These are phyloP conservation scores for Tetramorium alpestre DNA, from an alignment of 1,140 invertebrate species.

Conservation along the genomic window DNA sequence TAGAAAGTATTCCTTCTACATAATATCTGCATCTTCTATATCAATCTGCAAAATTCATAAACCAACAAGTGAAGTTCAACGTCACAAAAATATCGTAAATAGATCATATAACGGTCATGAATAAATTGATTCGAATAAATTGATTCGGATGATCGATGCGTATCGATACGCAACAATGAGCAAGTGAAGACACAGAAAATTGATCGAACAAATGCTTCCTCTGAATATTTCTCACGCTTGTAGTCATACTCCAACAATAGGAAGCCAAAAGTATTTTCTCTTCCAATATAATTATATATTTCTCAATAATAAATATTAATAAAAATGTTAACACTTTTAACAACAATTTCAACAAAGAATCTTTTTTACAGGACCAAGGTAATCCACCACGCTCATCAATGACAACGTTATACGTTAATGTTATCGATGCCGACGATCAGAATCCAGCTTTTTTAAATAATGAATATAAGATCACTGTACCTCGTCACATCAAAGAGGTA, in stretches of 20 bases:
- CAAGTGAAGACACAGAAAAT: slow-evolving; percentile 11
- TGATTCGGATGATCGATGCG: slow-evolving; percentile 32
- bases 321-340: neutral
- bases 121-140: slow-evolving; percentile 33
- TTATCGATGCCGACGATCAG: slow-evolving; percentile 97
- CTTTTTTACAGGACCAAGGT: slow-evolving; percentile 90
- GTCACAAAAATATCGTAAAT: slow-evolving; percentile 8
- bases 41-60: neutral
- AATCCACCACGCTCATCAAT: slow-evolving; percentile 91
- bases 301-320: neutral
- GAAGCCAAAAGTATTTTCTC: neutral
- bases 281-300: neutral
- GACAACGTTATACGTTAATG: slow-evolving; percentile 91
- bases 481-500: slow-evolving; percentile 88
- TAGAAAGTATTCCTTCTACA: neutral
- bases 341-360: neutral
- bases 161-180: slow-evolving; percentile 39
- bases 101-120: neutral
- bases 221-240: slow-evolving; percentile 30
- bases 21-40: neutral
- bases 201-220: slow-evolving; percentile 3
- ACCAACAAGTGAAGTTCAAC: neutral
- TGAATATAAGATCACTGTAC: slow-evolving; percentile 91
- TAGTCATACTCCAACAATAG: neutral
- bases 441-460: slow-evolving; percentile 93